Evolutionary conservation across 2,113 vertebrate genomes (phyloP).

Genomic region (Pampusana beccarii): DNA sequence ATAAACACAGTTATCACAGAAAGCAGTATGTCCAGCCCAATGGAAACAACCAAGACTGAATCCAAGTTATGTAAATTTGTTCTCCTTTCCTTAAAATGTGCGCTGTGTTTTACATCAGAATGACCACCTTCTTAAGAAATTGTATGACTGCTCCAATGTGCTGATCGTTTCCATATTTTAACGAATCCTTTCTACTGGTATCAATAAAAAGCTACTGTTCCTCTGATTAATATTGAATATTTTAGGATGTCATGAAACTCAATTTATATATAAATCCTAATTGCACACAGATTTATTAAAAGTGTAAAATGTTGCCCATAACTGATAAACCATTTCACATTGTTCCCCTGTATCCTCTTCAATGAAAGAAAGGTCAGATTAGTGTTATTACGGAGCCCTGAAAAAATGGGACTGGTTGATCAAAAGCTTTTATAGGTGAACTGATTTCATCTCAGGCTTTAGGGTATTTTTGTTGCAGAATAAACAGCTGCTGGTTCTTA

Average conservation of each 20-base stretch:
- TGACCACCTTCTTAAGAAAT: neutral
- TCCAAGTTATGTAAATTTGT: neutral
- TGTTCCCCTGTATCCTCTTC: neutral
- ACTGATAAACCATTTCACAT: neutral
- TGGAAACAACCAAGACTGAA: neutral
- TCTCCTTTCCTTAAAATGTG: neutral
- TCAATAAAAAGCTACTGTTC: neutral
- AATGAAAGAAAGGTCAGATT: neutral
- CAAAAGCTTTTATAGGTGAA: neutral
- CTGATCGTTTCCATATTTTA: neutral
- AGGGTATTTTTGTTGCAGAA: neutral
- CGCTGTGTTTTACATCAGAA: neutral
- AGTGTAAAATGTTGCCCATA: neutral
- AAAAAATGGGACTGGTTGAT: neutral
- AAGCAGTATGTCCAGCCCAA: neutral
- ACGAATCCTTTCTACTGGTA: neutral
- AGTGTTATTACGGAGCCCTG: neutral
- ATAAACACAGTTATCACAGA: neutral
- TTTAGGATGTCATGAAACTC: neutral
- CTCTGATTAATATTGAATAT: neutral
- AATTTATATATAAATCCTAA: neutral
- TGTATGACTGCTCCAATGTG: neutral
- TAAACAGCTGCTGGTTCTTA: neutral
- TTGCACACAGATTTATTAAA: neutral
- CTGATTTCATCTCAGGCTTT: neutral